phyloP scores from a whole-genome alignment of 2,888 invertebrate species.

The Seira ritae region DNA sequence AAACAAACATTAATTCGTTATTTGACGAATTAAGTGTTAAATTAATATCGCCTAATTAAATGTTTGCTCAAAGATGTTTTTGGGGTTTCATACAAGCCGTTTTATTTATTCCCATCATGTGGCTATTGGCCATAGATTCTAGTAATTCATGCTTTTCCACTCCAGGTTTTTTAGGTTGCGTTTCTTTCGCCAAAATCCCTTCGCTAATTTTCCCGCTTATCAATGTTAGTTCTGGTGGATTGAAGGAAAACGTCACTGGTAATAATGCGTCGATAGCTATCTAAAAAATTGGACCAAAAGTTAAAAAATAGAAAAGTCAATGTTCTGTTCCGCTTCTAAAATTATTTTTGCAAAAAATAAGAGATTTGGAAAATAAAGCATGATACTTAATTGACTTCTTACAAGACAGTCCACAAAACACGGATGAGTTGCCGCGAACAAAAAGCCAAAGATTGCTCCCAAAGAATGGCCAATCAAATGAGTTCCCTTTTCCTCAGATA shows the following conservation, averaged over 20 bases:
- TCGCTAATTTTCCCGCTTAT: conserved; percentile 41
- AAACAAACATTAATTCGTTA: background rate
- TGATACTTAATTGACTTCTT: too few relatives aligned
- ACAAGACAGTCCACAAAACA: conserved; percentile 78
- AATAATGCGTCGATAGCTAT: conserved; percentile 68
- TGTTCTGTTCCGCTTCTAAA: too few relatives aligned
- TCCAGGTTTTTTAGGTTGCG: background rate
- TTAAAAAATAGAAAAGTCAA: too few relatives aligned
- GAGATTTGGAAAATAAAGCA: too few relatives aligned
- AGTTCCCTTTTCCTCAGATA: conserved; percentile 23
- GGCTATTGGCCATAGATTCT: conserved; percentile 66
- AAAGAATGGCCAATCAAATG: conserved; percentile 46
- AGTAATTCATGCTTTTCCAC: conserved; percentile 79
- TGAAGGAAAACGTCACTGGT: conserved; percentile 50
- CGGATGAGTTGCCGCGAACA: conserved; percentile 78
- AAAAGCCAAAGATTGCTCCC: conserved; percentile 49
- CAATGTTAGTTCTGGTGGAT: conserved; percentile 37
- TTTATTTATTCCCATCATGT: conserved; percentile 57
- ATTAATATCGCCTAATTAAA: background rate
- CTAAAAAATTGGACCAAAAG: conserved; percentile 28
- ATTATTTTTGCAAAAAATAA: too few relatives aligned
- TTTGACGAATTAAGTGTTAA: background rate
- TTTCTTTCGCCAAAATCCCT: conserved; percentile 60
- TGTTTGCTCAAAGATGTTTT: too few relatives aligned
- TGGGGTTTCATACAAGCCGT: conserved; percentile 45